A percentile compares a stretch with the other conserved stretches of the same genome.
Conservation (phyloP, 2,888 invertebrate species). For the Tenthredo scrophulariae region DNA sequence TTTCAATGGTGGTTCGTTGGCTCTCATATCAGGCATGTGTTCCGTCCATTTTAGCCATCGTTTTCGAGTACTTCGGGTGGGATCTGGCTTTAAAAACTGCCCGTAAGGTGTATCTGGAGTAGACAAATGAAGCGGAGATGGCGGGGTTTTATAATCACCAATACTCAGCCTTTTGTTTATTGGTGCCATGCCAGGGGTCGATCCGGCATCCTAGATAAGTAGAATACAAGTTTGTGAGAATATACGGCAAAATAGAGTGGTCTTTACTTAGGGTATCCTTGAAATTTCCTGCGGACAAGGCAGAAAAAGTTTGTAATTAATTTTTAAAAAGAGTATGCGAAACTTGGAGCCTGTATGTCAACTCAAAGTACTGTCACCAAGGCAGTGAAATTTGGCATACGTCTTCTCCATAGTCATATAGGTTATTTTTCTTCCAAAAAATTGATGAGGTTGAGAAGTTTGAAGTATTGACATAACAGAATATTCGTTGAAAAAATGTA, state of each 20-base stretch:
- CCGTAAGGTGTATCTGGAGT: constrained; percentile 82
- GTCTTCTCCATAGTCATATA: too few species aligned
- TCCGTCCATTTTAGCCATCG: constrained; percentile 79
- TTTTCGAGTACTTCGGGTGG: constrained; percentile 80
- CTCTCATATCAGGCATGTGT: constrained; percentile 77
- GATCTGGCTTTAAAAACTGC: constrained; percentile 78
- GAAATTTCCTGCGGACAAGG: too few species aligned
- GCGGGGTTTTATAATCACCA: constrained; percentile 71
- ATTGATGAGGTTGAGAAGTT: too few species aligned
- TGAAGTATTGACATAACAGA: too few species aligned
- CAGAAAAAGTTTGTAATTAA: too few species aligned
- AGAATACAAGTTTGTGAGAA: background rate
- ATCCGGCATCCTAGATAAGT: background rate
- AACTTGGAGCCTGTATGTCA: too few species aligned
- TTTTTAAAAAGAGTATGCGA: too few species aligned
- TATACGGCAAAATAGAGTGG: background rate
- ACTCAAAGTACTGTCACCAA: too few species aligned
- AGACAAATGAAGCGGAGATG: constrained; percentile 77
- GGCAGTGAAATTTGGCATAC: too few species aligned
- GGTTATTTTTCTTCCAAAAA: too few species aligned
- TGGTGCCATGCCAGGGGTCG: constrained; percentile 63
- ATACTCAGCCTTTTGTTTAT: constrained; percentile 71
- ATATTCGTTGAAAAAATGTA: too few species aligned
- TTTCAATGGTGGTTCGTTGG: constrained; percentile 71
- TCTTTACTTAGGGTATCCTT: too few species aligned